Percentiles rank a stretch among this genome's conserved stretches.
These are phyloP conservation scores for Odontophorus gujanensis DNA, from an alignment of 2,113 vertebrate species.

Conservation along the genomic window DNA sequence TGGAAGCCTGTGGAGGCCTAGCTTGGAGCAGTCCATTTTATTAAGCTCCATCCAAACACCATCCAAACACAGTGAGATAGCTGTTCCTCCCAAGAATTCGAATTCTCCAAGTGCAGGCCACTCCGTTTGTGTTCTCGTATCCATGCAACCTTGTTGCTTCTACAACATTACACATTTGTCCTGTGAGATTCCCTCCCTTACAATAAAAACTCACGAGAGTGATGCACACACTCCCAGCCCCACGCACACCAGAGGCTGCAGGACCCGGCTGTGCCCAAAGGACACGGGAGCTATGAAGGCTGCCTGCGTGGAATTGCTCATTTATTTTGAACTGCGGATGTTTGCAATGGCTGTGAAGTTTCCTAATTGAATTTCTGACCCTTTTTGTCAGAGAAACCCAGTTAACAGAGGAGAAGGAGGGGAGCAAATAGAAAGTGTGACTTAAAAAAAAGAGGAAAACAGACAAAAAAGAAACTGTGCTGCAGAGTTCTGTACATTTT, in stretches of 20 bases:
- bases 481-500: neutral
- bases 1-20: constrained; percentile 53
- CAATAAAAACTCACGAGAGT: constrained; percentile 54
- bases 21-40: constrained; percentile 38
- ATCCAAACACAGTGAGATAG: constrained; percentile 54
- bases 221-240: neutral
- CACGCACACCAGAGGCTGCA: neutral
- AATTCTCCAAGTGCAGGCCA: constrained; percentile 28
- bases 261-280: neutral
- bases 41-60: constrained; percentile 52
- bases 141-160: constrained; percentile 61
- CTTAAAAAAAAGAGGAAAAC: neutral
- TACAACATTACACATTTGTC: constrained; percentile 60
- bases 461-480: neutral
- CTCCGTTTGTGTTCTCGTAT: constrained; percentile 57
- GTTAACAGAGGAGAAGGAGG: neutral
- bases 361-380: constrained; percentile 39
- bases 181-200: constrained; percentile 62
- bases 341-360: neutral
- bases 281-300: neutral
- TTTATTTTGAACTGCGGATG: neutral
- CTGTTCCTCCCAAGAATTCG: neutral
- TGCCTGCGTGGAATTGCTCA: neutral
- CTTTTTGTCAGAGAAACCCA: constrained; percentile 33
- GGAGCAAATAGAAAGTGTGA: neutral